phyloP scores from a whole-genome alignment of 1,140 invertebrate genomes.

The Brachionus calyciflorus region DNA sequence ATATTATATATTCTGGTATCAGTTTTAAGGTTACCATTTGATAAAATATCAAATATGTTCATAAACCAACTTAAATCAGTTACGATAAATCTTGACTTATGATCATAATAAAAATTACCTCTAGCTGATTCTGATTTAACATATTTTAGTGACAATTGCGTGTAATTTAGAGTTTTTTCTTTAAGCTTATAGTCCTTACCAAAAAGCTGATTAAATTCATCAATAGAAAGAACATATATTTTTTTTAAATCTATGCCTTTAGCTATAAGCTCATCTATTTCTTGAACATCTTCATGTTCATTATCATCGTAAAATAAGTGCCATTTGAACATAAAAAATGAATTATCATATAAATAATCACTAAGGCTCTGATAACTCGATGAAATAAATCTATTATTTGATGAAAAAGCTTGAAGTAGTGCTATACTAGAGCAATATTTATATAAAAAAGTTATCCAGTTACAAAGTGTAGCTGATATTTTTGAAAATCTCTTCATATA shows the following conservation, averaged over 20 bases:
- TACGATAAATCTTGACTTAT: not conserved
- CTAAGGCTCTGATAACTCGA: not conserved
- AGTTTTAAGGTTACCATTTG: not conserved
- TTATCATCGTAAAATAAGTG: constrained; percentile 9
- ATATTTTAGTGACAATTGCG: not conserved
- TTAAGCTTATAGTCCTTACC: not conserved
- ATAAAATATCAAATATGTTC: constrained; percentile 1
- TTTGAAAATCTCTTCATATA: not conserved
- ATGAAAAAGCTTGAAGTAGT: not conserved
- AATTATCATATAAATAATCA: not conserved
- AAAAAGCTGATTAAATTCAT: not conserved
- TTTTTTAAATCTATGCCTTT: not conserved
- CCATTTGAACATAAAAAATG: constrained; percentile 17
- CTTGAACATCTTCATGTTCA: not conserved
- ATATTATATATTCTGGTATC: not conserved
- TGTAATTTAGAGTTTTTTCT: not conserved
- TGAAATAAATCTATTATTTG: not conserved
- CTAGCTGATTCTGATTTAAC: not conserved
- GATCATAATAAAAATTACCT: not conserved
- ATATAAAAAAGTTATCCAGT: constrained; percentile 14
- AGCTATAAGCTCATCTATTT: not conserved
- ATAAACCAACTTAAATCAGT: constrained; percentile 24
- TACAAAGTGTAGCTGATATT: not conserved
- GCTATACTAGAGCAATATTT: not conserved
- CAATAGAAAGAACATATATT: not conserved